phyloP scores from a whole-genome alignment of 2,888 invertebrate genomes.

The Ryuthela nishihirai region DNA sequence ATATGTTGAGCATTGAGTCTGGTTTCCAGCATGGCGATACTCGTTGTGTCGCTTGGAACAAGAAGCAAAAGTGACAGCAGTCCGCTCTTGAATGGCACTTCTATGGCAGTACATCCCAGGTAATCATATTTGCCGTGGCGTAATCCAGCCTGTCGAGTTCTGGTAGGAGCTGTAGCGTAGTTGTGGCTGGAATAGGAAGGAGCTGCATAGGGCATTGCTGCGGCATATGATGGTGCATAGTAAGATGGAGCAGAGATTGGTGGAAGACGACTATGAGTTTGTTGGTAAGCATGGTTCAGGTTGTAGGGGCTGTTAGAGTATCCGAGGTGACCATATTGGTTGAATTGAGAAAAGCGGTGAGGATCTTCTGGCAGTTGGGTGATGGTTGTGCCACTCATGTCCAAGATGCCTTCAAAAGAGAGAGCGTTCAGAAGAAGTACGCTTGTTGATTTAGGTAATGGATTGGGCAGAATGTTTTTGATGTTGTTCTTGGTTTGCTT shows the following conservation, averaged over 20 bases:
- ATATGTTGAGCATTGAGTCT: constrained; percentile 43
- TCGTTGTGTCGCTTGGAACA: constrained; percentile 39
- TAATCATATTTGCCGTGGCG: constrained; percentile 41
- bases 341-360: constrained; percentile 16
- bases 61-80: constrained; percentile 41
- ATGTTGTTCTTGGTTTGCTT: constrained; percentile 42
- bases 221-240: constrained; percentile 28
- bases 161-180: constrained; percentile 21
- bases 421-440: constrained; percentile 42
- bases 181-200: constrained; percentile 15
- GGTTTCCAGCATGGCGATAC: constrained; percentile 40
- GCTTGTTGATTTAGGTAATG: constrained; percentile 40
- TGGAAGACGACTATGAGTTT: constrained; percentile 30
- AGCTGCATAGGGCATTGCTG: constrained; percentile 16
- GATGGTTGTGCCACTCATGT: constrained; percentile 19
- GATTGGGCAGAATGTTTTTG: constrained; percentile 33
- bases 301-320: constrained; percentile 9
- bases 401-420: constrained; percentile 36
- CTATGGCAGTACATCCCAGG: constrained; percentile 42
- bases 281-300: constrained; percentile 27
- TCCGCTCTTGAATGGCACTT: constrained; percentile 43
- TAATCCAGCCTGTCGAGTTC: constrained; percentile 36
- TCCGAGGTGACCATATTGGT: constrained; percentile 1
- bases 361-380: constrained; percentile 15
- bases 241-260: constrained; percentile 30